Conservation (phyloP, 2,113 vertebrate species). For the Lota lota region DNA sequence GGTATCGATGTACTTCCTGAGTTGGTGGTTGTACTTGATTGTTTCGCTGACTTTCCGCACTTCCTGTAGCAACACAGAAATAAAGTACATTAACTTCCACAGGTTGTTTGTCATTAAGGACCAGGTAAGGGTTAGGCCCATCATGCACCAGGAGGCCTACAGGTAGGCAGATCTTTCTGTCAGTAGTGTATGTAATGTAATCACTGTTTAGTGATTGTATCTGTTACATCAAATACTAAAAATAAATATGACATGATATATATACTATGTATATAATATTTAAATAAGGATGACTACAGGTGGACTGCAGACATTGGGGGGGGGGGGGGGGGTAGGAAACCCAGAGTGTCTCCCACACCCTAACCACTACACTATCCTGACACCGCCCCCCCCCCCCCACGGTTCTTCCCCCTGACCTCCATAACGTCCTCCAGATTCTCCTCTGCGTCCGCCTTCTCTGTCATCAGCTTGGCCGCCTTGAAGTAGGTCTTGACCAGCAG, state of each 20-base stretch:
- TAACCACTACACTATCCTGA: not conserved
- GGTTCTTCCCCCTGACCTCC: conserved; percentile 74
- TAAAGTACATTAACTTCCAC: not conserved
- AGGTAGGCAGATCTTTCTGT: not conserved
- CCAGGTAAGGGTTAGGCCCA: too few relatives aligned
- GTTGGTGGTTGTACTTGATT: conserved; percentile 95
- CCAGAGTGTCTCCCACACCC: too few relatives aligned
- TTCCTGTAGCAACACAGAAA: conserved; percentile 68
- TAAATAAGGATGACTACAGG: too few relatives aligned
- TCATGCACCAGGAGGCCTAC: too few relatives aligned
- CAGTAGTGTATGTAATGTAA: not conserved
- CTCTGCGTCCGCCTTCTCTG: conserved; percentile 94
- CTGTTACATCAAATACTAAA: too few relatives aligned
- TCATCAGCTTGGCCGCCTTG: conserved; percentile 95
- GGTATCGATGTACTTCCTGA: conserved; percentile 93
- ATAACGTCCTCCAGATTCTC: conserved; percentile 96
- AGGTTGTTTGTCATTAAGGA: not conserved
- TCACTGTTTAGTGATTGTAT: not conserved
- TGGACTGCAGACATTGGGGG: too few relatives aligned
- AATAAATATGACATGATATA: too few relatives aligned
- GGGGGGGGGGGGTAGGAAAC: too few relatives aligned
- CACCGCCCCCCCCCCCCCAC: not conserved
- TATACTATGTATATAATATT: too few relatives aligned
- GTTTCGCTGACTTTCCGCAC: conserved; percentile 92
- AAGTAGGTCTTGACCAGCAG: conserved; percentile 95